Conservation (phyloP, 2,888 invertebrate genomes). For the Leuctra nigra region DNA sequence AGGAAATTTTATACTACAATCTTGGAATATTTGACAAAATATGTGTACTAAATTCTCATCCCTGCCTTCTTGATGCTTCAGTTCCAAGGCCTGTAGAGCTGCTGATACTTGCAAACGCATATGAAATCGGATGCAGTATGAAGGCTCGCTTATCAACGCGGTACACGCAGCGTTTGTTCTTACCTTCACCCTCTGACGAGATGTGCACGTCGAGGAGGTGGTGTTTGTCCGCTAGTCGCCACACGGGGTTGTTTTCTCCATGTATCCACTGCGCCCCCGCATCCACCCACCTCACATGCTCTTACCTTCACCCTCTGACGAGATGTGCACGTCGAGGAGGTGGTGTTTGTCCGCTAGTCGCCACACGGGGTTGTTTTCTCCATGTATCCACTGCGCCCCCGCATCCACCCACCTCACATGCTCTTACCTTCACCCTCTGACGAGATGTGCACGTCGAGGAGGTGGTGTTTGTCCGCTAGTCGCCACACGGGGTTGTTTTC, state of each 20-base stretch:
- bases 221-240: slow-evolving; percentile 42
- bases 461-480: slow-evolving; percentile 41
- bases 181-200: slow-evolving; percentile 52
- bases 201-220: slow-evolving; percentile 43
- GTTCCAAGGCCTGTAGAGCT: no score
- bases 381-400: slow-evolving; percentile 77
- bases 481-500: slow-evolving; percentile 51
- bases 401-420: slow-evolving; percentile 60
- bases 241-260: slow-evolving; percentile 55
- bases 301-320: slow-evolving; percentile 50
- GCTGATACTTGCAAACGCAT: no score
- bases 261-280: slow-evolving; percentile 77
- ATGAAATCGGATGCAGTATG: no score
- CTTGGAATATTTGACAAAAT: no score
- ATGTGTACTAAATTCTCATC: no score
- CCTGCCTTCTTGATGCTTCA: no score
- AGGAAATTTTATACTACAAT: no score
- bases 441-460: slow-evolving; percentile 44
- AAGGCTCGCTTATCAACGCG: no score
- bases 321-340: slow-evolving; percentile 43
- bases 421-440: slow-evolving; percentile 49
- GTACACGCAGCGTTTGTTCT: no score
- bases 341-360: slow-evolving; percentile 42
- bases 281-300: slow-evolving; percentile 48
- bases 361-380: slow-evolving; percentile 53